These are phyloP conservation scores for Drosophila arawakana DNA, from an alignment of 1,140 invertebrate genomes.

Conservation along the genomic window DNA sequence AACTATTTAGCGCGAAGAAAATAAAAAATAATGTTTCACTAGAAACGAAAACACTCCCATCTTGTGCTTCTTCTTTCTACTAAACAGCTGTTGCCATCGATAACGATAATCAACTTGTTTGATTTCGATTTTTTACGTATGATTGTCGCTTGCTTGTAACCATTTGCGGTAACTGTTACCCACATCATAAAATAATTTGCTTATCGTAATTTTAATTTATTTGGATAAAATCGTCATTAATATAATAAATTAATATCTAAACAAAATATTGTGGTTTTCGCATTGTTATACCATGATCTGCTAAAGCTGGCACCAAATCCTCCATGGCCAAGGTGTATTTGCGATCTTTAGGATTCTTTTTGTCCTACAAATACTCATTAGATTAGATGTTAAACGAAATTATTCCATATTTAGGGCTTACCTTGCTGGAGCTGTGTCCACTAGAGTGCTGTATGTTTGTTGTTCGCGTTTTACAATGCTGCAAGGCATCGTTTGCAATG, in stretches of 20 bases:
- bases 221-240: conserved; percentile 59
- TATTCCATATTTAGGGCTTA: neutral
- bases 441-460: conserved; percentile 87
- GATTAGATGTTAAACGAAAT: neutral
- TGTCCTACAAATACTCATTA: conserved; percentile 44
- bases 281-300: conserved; percentile 97
- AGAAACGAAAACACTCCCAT: conserved; percentile 76
- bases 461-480: conserved; percentile 96
- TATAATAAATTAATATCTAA: conserved; percentile 22
- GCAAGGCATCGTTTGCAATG: conserved; percentile 98
- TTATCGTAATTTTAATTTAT: neutral
- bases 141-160: neutral
- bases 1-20: conserved; percentile 59
- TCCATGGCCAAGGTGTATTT: conserved; percentile 97
- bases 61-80: conserved; percentile 57
- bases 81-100: conserved; percentile 84
- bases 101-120: conserved; percentile 38
- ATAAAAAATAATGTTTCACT: conserved; percentile 53
- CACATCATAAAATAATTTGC: neutral
- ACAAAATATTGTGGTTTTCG: conserved; percentile 95
- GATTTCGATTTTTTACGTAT: conserved; percentile 24
- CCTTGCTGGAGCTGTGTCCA: conserved; percentile 76
- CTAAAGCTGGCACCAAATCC: conserved; percentile 95
- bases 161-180: conserved; percentile 17
- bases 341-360: conserved; percentile 90